Evolutionary conservation across 2,797 vertebrate species (phyloP).

Genomic region (Todus mexicanus): DNA sequence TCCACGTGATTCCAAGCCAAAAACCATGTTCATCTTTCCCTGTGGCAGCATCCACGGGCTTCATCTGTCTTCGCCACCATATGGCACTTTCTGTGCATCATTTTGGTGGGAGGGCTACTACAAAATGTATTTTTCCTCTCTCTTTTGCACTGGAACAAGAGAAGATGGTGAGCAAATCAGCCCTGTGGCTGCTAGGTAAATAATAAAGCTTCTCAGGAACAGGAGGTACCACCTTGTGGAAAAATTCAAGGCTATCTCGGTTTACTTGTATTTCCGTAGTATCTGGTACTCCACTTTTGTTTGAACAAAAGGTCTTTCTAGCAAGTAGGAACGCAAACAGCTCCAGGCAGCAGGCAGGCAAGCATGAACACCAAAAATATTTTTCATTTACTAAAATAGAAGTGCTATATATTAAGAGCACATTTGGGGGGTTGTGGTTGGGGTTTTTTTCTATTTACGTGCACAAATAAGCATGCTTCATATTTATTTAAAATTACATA

Average conservation of each 20-base stretch:
- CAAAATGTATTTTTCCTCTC: not conserved
- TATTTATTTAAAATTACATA: not conserved
- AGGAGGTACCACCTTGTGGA: not conserved
- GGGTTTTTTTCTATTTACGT: not conserved
- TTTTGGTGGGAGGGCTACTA: not conserved
- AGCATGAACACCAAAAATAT: not conserved
- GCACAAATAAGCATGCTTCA: not conserved
- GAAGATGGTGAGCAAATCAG: not conserved
- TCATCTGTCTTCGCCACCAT: rapidly evolving
- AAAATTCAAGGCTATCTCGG: not conserved
- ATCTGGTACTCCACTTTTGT: not conserved
- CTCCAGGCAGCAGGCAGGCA: not conserved
- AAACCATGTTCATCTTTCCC: not conserved
- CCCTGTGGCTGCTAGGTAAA: not conserved
- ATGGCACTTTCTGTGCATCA: not conserved
- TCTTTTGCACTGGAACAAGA: not conserved
- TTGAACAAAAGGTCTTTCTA: not conserved
- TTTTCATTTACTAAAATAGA: not conserved
- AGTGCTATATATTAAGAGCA: not conserved
- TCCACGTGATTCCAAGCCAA: not conserved
- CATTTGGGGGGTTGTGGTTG: not conserved
- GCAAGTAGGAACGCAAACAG: not conserved
- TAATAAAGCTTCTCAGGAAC: not conserved
- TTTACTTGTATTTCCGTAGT: not conserved
- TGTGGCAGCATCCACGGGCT: not conserved